These are phyloP conservation scores for Charaxes varanes DNA, from an alignment of 1,140 invertebrate genomes.

Conservation along the genomic window DNA sequence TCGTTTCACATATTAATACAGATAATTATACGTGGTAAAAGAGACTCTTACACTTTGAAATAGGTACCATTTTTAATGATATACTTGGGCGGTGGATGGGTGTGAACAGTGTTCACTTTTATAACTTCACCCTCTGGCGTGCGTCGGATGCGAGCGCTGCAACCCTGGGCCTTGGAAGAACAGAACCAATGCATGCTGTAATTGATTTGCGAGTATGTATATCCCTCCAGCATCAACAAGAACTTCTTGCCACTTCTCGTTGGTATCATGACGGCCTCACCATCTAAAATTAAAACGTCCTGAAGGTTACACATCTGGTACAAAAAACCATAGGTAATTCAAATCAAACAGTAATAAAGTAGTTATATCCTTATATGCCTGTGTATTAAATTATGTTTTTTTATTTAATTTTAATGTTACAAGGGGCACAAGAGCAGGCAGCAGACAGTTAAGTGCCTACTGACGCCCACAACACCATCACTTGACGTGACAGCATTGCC, in stretches of 20 bases:
- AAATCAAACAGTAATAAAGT: no score
- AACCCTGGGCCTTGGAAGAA: slow-evolving; percentile 34
- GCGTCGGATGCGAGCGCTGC: slow-evolving; percentile 25
- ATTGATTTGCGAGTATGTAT: slow-evolving; percentile 47
- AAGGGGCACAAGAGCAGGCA: no score
- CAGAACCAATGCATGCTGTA: slow-evolving; percentile 37
- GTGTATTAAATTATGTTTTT: no score
- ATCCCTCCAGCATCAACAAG: slow-evolving; percentile 42
- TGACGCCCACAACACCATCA: no score
- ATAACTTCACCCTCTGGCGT: slow-evolving; percentile 13
- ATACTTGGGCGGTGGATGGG: slow-evolving; percentile 23
- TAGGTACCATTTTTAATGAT: slow-evolving; percentile 20
- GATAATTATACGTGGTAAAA: no score
- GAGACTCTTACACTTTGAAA: slow-evolving; percentile 17
- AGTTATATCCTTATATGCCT: no score
- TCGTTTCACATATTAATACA: slow-evolving; percentile 1
- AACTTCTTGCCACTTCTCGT: slow-evolving; percentile 39
- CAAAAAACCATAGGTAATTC: no score
- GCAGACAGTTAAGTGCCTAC: no score
- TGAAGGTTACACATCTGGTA: no score
- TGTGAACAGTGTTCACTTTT: slow-evolving; percentile 19
- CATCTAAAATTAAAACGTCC: slow-evolving; percentile 19
- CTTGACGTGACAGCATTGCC: no score
- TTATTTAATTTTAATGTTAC: no score
- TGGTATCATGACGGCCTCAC: slow-evolving; percentile 35